Base-by-base conservation (phyloP, 1,140 invertebrate species). In the Drosophila funebris region DNA sequence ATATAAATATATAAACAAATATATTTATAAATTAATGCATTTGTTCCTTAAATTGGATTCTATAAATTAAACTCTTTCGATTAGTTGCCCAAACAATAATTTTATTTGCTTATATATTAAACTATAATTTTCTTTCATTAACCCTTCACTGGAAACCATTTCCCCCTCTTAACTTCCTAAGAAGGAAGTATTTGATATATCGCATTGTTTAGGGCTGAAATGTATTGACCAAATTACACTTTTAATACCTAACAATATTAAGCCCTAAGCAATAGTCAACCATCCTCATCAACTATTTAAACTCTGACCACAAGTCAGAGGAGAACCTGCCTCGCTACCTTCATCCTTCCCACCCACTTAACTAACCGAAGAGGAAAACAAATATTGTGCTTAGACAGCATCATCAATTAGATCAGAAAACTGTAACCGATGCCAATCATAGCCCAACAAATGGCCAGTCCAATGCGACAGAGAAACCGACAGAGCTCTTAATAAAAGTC, bases 401-500 rank as follows among this genome's bases (percentile, higher is more conserved):
- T 22, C 48, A 71, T 71, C 61, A 64, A 71, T 71, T 71, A 71
- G 61, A 56, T 64, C 50, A 13, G 18, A 73, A 83, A 80, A 80
- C 53, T 76, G 63, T 79, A 85, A 85, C 68, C 81, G 62, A 71
- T 83, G 63, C 64, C 70, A 78, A 67, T 81, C 50, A 80, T 80
- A 54, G 75, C 61, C 82, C 73, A 82, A 83, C 82, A 82, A 82
- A 82, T 82, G 73, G 78, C 70, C 53, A 56, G 57, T 13, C 13
- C 67, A 81, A 66, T 77, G 73, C 63, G 41, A 62, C 37, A 61
- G 31, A 66, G 60, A 53, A 64, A 58, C 56, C 16, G 48, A 70
- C 60, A 6, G 67, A 56, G 72, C 80, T 84, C 81, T 85, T 85
- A 85, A 84, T 84, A 85, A 73, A 84, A 84, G 76, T 80, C 80